Evolutionary conservation across 1,140 invertebrate genomes (phyloP), one percentile per base, ranked within the genome.

Genomic region (Aradophagus sp.): DNA sequence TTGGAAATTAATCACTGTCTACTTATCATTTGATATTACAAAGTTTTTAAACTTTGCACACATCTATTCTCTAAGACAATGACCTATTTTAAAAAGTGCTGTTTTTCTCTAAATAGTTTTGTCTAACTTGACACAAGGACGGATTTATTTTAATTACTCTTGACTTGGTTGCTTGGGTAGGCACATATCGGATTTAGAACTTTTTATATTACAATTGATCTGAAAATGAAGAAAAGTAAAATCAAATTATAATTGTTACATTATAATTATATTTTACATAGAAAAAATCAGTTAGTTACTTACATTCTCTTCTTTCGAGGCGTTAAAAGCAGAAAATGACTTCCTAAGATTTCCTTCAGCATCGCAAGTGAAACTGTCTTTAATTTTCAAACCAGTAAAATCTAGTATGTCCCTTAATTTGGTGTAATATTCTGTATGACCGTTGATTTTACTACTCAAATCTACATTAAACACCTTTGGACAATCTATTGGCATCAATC

Each of bases 341-440:
- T 83, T 83, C 13, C 74, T 80, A 19, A 83, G 8, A 14, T 38
- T 56, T 5, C 72, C 61, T 47, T 79, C 74, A 26, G 69, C 63
- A 50, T 80, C 78, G 1, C 63, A 42, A 29, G 44, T 48, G 15
- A 75, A 58, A 23, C 10, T 47, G 13, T 76, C 73, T 32, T 73
- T 62, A 0, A 75, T 79, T 52, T 59, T 76, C 8, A 87, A 26
- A 15, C 83, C 82, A 61, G 86, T 71, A 52, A 77, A 58, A 59
- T 80, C 74, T 5, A 86, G 58, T 32, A 92, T 88, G 4, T 82
- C 84, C 48, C 86, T 84, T 61, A 92, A 86, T 76, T 91, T 89
- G n/a, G 87, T 86, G 11, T 86, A 84, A 79, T 92, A 92, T 69
- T 92, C 91, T 75, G 87, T 86, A 76, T 89, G 90, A 45, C 87